Evolutionary conservation across 2,797 vertebrate genomes (phyloP).

Genomic region (Rhabdophis nuchalis): DNA sequence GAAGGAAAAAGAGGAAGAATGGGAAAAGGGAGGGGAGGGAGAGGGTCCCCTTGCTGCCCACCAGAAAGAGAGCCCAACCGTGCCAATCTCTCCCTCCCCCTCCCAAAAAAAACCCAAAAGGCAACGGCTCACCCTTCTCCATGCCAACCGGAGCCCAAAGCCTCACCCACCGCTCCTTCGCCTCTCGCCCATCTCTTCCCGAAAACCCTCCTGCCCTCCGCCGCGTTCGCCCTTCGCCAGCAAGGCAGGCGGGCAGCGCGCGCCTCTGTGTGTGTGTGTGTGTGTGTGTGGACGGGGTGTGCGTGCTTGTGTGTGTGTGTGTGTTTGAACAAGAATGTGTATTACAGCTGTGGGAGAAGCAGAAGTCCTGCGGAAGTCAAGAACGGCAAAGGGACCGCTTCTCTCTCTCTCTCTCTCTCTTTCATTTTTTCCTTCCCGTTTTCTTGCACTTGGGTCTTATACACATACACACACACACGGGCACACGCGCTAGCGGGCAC

Average conservation of each 20-base stretch:
- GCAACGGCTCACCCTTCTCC: background rate
- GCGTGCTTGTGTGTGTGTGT: background rate
- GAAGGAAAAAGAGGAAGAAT: accelerated
- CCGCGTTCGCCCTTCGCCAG: background rate
- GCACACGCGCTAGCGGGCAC: background rate
- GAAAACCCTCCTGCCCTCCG: background rate
- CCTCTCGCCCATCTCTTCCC: background rate
- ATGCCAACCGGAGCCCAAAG: background rate
- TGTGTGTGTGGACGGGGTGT: conserved; percentile 19
- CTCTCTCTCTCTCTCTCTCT: background rate
- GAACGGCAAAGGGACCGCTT: background rate
- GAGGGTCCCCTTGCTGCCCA: background rate
- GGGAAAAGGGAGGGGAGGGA: no score
- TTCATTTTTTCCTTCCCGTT: background rate
- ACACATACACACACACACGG: background rate
- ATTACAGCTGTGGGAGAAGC: background rate
- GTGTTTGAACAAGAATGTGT: background rate
- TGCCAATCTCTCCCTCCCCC: accelerated
- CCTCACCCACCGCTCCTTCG: background rate
- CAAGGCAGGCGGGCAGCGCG: background rate
- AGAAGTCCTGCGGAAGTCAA: background rate
- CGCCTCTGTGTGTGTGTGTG: background rate
- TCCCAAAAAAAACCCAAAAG: background rate
- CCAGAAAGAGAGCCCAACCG: background rate
- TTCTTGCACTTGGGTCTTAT: background rate